These are phyloP conservation scores for Aphodius granarius DNA, from an alignment of 2,888 invertebrate genomes.

Conservation along the genomic window DNA sequence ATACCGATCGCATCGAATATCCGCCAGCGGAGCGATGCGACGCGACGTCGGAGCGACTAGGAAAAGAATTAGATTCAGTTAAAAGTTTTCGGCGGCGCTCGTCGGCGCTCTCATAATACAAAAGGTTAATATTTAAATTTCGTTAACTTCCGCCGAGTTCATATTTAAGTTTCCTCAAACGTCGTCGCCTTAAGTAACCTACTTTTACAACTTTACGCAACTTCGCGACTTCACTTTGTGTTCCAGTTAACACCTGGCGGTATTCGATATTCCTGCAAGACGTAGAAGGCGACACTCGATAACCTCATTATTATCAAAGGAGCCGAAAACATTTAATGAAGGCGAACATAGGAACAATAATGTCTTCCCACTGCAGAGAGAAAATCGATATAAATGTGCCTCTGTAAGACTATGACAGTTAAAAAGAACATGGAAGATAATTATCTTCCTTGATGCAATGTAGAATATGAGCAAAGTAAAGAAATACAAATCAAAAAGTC, in stretches of 20 bases:
- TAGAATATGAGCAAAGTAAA: too few relatives aligned
- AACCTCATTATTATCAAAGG: not conserved
- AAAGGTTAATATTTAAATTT: not conserved
- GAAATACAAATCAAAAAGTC: too few relatives aligned
- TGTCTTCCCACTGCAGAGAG: not conserved
- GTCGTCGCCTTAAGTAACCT: not conserved
- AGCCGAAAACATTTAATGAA: not conserved
- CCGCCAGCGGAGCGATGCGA: not conserved
- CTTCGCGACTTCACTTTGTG: not conserved
- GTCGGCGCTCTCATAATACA: not conserved
- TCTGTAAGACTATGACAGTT: too few relatives aligned
- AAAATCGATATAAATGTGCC: too few relatives aligned
- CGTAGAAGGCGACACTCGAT: not conserved
- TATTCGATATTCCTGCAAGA: not conserved
- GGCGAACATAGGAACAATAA: not conserved
- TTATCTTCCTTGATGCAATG: too few relatives aligned
- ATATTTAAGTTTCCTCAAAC: not conserved
- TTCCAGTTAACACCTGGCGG: not conserved
- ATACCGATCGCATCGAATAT: not conserved
- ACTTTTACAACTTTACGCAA: not conserved
- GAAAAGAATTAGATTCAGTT: not conserved
- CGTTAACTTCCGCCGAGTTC: not conserved
- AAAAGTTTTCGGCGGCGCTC: not conserved
- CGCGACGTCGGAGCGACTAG: too few relatives aligned
- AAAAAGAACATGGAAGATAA: too few relatives aligned